Conservation (phyloP, 2,113 vertebrate species). For the Ceyx cyanopectus region DNA sequence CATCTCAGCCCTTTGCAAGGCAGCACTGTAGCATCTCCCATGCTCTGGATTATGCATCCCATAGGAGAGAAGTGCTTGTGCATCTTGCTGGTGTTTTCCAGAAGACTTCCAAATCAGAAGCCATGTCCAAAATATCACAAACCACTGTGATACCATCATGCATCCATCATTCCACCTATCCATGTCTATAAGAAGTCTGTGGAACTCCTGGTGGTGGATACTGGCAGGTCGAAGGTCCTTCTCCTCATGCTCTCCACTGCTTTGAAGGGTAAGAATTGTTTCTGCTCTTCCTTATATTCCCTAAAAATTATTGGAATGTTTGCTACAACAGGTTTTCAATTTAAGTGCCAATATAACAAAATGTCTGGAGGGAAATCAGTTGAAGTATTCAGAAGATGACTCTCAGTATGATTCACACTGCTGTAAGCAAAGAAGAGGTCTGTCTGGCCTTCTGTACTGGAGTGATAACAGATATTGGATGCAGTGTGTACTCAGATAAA, state of each 20-base stretch:
- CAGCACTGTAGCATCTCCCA: neutral
- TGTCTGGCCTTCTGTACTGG: conserved; percentile 45
- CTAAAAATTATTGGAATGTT: conserved; percentile 17
- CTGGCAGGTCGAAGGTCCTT: neutral
- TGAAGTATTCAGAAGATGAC: conserved; percentile 47
- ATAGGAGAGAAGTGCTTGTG: neutral
- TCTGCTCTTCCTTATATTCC: neutral
- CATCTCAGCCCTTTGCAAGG: neutral
- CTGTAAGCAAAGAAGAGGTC: conserved; percentile 42
- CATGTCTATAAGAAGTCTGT: neutral
- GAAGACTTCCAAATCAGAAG: neutral
- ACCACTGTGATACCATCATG: neutral
- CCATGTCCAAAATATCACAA: neutral
- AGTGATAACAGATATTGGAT: conserved; percentile 57
- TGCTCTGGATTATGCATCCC: neutral
- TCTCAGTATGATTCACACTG: conserved; percentile 49
- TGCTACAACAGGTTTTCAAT: conserved; percentile 18
- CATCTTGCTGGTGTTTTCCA: neutral
- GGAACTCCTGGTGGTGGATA: neutral
- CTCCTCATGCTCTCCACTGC: neutral
- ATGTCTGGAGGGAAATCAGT: conserved; percentile 39
- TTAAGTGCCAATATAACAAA: conserved; percentile 45
- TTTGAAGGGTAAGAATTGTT: neutral
- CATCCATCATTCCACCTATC: neutral
- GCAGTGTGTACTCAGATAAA: conserved; percentile 53